Conservation (phyloP, 2,797 vertebrate species). For the Jordanella pulchra region DNA sequence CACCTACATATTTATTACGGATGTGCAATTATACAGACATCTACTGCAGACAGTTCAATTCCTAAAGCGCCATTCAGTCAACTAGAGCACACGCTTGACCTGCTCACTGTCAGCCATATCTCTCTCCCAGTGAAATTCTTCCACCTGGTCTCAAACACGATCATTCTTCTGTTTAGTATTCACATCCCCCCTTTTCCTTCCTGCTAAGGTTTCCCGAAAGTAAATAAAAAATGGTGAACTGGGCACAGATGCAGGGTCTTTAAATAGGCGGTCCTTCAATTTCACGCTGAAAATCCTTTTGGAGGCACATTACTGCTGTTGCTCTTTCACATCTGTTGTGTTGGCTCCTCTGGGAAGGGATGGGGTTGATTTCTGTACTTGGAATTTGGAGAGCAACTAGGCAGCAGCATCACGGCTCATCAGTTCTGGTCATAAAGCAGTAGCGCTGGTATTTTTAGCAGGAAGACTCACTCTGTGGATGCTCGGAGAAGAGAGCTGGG, state of each 20-base stretch:
- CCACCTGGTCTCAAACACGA: background rate
- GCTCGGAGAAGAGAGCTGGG: constrained; percentile 27
- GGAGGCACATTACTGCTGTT: constrained; percentile 19
- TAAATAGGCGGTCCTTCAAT: constrained; percentile 30
- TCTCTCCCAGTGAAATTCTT: background rate
- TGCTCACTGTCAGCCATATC: background rate
- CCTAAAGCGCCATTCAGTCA: constrained; percentile 9
- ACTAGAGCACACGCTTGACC: constrained; percentile 26
- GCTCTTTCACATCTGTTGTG: constrained; percentile 35
- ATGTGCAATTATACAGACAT: constrained; percentile 27
- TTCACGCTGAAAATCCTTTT: constrained; percentile 41
- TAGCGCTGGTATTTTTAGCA: constrained; percentile 63
- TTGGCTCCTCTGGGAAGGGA: constrained; percentile 22
- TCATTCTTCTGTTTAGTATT: background rate
- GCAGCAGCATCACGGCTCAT: constrained; percentile 63
- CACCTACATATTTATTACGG: constrained; percentile 18
- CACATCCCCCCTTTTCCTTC: background rate
- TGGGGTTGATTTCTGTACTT: constrained; percentile 44
- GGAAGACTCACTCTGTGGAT: constrained; percentile 44
- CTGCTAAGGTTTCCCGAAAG: constrained; percentile 4
- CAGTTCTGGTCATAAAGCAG: constrained; percentile 64
- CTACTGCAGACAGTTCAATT: constrained; percentile 15
- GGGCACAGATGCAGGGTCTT: constrained; percentile 1
- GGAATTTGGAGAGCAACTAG: constrained; percentile 45
- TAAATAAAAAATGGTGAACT: background rate